Base-by-base conservation (phyloP, 2,797 vertebrate genomes). In the Platyrinchus mystaceus region DNA sequence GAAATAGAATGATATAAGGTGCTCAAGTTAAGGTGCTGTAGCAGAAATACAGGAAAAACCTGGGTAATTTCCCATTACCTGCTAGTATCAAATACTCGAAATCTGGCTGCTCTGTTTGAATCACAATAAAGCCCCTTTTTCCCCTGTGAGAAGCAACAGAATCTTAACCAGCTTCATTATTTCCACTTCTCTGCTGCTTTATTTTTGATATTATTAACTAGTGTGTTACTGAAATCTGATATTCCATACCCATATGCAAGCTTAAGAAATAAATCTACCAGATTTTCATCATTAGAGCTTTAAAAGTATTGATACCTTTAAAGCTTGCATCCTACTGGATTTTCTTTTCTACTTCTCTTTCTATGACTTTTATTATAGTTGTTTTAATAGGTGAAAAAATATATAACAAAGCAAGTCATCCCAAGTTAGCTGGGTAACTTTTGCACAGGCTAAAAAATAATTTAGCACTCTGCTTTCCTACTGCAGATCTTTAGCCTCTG, bases 11-110 rank as follows among this genome's bases (percentile, higher is more conserved):
- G 88, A 91, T 89, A 43, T 78, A 94, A 86, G 58, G 71, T 91
- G 52, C 82, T 94, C 84, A 94, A 59, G 91, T 94, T 95, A 95
- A 96, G 80, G 94, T 76, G 71, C 87, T 76, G 55, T 74, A 96
- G 91, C 53, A 92, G 74, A 96, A 96, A 96, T 89, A 94, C 6
- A 12, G 82, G 86, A 89, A 94, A 97, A 95, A 84, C 37, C 77
- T 91, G 62, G 89, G 88, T 96, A 93, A 96, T 96, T 96, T 95
- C 93, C 92, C 68, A 95, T 94, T 95, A 95, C 95, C 82, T 92
- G 78, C 82, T 94, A 91, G 84, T 93, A 94, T 89, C 89, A 94
- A 93, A 91, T 85, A 91, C 84, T 94, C 89, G 89, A 95, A 96
- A 94, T 93, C 94, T 94, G 94, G 82, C 82, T 95, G 53, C 73